Conservation (phyloP, 2,888 invertebrate species). For the Drosophila demipolita region DNA sequence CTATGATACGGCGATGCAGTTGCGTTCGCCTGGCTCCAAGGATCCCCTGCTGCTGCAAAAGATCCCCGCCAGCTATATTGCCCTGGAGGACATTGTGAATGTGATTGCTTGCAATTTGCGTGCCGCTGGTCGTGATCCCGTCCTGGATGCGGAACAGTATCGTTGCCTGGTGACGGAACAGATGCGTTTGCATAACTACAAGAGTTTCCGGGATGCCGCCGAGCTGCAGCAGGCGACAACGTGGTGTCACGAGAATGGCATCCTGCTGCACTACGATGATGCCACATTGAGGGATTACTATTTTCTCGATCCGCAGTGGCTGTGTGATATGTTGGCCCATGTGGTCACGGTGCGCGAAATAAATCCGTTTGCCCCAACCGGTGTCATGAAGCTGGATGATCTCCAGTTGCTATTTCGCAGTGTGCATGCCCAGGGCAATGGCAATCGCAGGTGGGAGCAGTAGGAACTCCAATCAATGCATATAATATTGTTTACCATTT, state of each 20-base stretch:
- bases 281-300: constrained; percentile 97
- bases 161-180: constrained; percentile 84
- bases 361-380: constrained; percentile 96
- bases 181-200: constrained; percentile 84
- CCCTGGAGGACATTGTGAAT: constrained; percentile 96
- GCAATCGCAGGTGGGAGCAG: constrained; percentile 85
- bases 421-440: constrained; percentile 90
- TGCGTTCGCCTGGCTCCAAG: constrained; percentile 95
- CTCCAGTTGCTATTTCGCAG: constrained; percentile 96
- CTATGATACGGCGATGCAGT: constrained; percentile 96
- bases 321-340: constrained; percentile 98
- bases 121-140: constrained; percentile 90
- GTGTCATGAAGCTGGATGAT: constrained; percentile 97
- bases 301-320: constrained; percentile 99
- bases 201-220: constrained; percentile 90
- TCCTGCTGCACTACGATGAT: constrained; percentile 97
- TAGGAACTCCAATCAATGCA: not conserved
- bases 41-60: constrained; percentile 96
- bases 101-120: constrained; percentile 92
- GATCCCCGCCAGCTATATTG: constrained; percentile 97
- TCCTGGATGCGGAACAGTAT: constrained; percentile 93
- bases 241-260: constrained; percentile 99
- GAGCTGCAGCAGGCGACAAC: constrained; percentile 98
- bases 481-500: too few relatives aligned
- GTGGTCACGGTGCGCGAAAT: constrained; percentile 99